Evolutionary conservation across 2,797 vertebrate species (phyloP).

Genomic region (Silurus lanzhouensis): DNA sequence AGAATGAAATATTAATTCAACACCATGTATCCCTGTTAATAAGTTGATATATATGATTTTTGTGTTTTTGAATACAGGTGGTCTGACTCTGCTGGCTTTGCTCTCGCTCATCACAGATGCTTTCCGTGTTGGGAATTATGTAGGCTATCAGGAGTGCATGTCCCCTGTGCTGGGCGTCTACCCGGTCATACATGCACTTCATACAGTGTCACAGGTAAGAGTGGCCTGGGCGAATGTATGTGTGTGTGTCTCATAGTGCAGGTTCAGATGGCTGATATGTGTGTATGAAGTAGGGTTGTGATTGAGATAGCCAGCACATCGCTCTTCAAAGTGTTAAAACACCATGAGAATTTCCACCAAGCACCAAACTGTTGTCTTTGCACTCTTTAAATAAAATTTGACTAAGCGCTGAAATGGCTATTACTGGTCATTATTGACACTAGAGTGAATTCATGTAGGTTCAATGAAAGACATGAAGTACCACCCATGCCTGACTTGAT

Average conservation of each 20-base stretch:
- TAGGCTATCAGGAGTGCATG: constrained; percentile 88
- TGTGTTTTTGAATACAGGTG: constrained; percentile 74
- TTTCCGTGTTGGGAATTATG: constrained; percentile 91
- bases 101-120: constrained; percentile 92
- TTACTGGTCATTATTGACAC: neutral
- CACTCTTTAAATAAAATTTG: neutral
- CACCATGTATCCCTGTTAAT: no score
- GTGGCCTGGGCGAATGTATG: neutral
- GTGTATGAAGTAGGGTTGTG: neutral
- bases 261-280: neutral
- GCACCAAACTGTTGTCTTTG: no score
- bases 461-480: neutral
- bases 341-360: no score
- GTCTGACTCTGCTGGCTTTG: constrained; percentile 87
- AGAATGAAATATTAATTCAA: neutral
- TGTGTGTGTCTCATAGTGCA: no score
- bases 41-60: neutral
- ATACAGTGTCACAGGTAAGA: constrained; percentile 92
- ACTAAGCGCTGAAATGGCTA: neutral
- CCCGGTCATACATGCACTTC: constrained; percentile 85
- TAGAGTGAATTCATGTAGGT: neutral
- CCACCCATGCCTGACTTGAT: neutral
- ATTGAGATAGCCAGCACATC: neutral
- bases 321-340: neutral
- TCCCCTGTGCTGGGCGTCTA: constrained; percentile 87